Evolutionary conservation across 1,140 invertebrate species (phyloP).

Genomic region (Bombus picipes): DNA sequence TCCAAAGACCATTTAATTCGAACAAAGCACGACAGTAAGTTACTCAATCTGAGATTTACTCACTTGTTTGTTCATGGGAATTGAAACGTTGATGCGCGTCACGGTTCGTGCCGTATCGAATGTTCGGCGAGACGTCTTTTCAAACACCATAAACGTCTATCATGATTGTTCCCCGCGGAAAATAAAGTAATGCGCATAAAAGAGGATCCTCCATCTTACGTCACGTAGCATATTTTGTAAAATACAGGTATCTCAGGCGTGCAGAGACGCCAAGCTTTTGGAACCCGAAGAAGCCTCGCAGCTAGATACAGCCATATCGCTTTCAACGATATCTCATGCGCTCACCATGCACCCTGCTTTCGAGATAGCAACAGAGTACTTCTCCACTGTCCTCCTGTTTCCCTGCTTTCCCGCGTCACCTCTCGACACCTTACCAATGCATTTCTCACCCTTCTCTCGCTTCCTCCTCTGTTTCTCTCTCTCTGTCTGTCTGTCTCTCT

Average conservation of each 20-base stretch:
- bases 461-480: not conserved
- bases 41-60: not conserved
- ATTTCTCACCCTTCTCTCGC: not conserved
- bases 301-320: conserved; percentile 50
- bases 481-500: not conserved
- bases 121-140: conserved; percentile 15
- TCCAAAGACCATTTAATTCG: not conserved
- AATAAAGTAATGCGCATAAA: conserved; percentile 26
- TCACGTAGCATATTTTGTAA: conserved; percentile 32
- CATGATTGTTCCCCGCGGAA: conserved; percentile 37
- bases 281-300: conserved; percentile 36
- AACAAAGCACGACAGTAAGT: not conserved
- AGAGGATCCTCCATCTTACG: conserved; percentile 29
- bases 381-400: not conserved
- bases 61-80: not conserved
- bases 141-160: conserved; percentile 57
- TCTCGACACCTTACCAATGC: not conserved
- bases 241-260: conserved; percentile 20
- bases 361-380: conserved; percentile 46
- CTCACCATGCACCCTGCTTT: conserved; percentile 45
- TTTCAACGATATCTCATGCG: conserved; percentile 62
- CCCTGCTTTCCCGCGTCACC: not conserved
- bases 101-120: conserved; percentile 7
- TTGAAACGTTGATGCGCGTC: conserved; percentile 15
- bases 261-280: conserved; percentile 1